phyloP scores from a whole-genome alignment of 1,140 invertebrate species.

The Aplysia californica region DNA sequence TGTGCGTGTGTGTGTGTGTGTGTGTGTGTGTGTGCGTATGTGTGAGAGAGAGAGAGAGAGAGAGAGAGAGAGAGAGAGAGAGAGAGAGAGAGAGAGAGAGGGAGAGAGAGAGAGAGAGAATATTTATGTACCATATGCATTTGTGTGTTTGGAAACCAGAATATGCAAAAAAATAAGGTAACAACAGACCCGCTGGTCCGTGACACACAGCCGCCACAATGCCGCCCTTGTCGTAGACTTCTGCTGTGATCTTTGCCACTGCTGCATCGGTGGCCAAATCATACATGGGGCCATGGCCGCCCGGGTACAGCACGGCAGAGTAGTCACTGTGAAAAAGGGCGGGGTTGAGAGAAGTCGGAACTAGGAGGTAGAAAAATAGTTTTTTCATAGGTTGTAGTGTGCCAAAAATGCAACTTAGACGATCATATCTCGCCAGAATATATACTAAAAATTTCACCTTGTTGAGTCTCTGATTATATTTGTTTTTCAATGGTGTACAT shows the following conservation, averaged over 20 bases:
- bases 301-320: conserved; percentile 47
- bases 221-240: conserved; percentile 45
- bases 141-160: neutral
- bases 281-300: conserved; percentile 56
- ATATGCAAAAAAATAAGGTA: conserved; percentile 1
- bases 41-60: neutral
- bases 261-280: conserved; percentile 40
- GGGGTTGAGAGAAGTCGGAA: neutral
- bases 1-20: too few relatives aligned
- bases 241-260: conserved; percentile 38
- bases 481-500: neutral
- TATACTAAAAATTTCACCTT: neutral
- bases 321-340: conserved; percentile 40
- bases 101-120: neutral
- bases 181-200: conserved; percentile 48
- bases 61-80: neutral
- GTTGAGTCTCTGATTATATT: neutral
- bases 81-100: neutral
- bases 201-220: conserved; percentile 53
- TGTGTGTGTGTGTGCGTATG: too few relatives aligned
- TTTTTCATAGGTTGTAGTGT: neutral
- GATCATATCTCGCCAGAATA: neutral
- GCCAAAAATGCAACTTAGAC: neutral
- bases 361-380: neutral
- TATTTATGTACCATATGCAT: neutral